Conservation (phyloP, 2,797 vertebrate genomes). For the Vireo griseus region DNA sequence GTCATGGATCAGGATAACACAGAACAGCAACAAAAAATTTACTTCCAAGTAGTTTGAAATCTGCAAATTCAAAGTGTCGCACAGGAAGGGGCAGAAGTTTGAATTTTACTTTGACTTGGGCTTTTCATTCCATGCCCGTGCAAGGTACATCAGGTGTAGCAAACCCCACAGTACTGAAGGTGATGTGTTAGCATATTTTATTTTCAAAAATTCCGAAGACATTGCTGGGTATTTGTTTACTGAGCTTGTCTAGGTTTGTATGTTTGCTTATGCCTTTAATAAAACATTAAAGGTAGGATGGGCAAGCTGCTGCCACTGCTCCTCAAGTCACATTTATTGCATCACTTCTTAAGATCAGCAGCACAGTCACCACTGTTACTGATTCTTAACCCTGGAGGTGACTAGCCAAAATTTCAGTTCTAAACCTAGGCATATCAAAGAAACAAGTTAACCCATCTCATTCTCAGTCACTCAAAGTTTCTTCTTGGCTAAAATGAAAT, state of each 20-base stretch:
- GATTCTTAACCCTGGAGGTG: not conserved
- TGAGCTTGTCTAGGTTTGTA: not conserved
- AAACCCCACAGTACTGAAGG: not conserved
- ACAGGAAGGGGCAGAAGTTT: not conserved
- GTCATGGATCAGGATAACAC: not conserved
- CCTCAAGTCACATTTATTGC: not conserved
- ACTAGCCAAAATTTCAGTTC: not conserved
- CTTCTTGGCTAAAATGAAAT: not conserved
- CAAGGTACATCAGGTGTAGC: not conserved
- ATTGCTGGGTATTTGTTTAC: not conserved
- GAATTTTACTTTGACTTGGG: not conserved
- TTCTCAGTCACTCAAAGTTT: not conserved
- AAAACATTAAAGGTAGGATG: rapidly evolving
- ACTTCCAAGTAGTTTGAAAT: not conserved
- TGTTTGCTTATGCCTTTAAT: not conserved
- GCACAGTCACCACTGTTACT: not conserved
- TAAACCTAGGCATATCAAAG: not conserved
- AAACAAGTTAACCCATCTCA: not conserved
- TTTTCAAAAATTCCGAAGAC: not conserved
- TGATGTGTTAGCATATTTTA: not conserved
- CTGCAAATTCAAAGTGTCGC: not conserved
- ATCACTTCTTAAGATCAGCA: not conserved
- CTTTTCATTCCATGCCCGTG: not conserved
- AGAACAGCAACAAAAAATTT: not conserved
- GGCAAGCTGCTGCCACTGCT: not conserved